Evolutionary conservation across 2,888 invertebrate genomes (phyloP).

Genomic region (Beris chalybata): DNA sequence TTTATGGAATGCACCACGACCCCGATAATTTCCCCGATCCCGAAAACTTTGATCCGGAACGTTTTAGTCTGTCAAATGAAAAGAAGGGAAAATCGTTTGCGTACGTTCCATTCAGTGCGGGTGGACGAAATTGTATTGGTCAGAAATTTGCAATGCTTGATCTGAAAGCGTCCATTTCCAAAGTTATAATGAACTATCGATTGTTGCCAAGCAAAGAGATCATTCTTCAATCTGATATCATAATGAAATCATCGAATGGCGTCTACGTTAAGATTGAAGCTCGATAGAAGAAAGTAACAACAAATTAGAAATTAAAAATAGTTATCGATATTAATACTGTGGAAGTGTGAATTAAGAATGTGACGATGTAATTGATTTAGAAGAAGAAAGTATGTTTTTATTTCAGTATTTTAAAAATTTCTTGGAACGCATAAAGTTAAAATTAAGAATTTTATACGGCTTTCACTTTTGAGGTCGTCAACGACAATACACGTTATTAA

Average conservation of each 20-base stretch:
- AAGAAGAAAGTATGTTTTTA: neutral
- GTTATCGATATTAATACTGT: too few relatives aligned
- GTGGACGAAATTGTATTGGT: slow-evolving; percentile 62
- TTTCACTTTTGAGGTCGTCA: too few relatives aligned
- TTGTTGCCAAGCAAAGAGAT: slow-evolving; percentile 8
- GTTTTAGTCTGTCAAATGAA: slow-evolving; percentile 51
- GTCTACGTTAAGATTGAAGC: slow-evolving; percentile 1
- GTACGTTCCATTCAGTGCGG: slow-evolving; percentile 63
- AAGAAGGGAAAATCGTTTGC: slow-evolving; percentile 58
- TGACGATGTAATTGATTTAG: neutral
- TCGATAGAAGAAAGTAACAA: neutral
- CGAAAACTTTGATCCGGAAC: slow-evolving; percentile 27
- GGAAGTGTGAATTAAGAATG: neutral
- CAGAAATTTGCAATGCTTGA: slow-evolving; percentile 51
- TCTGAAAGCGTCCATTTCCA: slow-evolving; percentile 47
- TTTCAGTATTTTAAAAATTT: too few relatives aligned
- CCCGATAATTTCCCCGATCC: slow-evolving; percentile 23
- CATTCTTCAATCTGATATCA: slow-evolving; percentile 13
- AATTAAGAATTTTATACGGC: too few relatives aligned
- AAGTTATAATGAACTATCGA: slow-evolving; percentile 46
- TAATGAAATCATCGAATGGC: slow-evolving; percentile 26
- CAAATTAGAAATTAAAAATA: too few relatives aligned
- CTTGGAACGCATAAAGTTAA: too few relatives aligned
- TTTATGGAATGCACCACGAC: slow-evolving; percentile 20
- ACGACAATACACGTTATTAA: too few relatives aligned